phyloP scores from a whole-genome alignment of 2,113 vertebrate genomes.

The Percina caprodes region DNA sequence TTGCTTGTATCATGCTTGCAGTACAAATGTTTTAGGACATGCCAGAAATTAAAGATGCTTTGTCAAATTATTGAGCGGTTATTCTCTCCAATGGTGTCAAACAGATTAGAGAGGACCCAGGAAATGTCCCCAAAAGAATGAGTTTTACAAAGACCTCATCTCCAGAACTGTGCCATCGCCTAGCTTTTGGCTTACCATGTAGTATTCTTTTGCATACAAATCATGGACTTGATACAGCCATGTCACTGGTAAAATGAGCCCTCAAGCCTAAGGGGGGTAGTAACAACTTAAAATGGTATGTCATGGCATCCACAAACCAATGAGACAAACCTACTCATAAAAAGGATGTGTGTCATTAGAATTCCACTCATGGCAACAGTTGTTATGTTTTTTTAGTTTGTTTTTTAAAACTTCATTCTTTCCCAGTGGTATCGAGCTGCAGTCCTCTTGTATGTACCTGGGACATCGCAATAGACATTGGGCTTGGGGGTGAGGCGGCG shows the following conservation, averaged over 20 bases:
- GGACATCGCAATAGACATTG: constrained; percentile 13
- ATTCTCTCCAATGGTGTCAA: constrained; percentile 1
- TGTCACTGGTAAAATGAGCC: constrained; percentile 29
- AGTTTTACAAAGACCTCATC: not conserved
- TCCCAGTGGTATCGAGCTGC: constrained; percentile 25
- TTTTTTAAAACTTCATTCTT: constrained; percentile 27
- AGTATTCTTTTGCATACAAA: constrained; percentile 14
- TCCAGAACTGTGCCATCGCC: not conserved
- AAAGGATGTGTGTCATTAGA: constrained; percentile 30
- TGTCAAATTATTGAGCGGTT: not conserved
- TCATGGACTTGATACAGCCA: constrained; percentile 15
- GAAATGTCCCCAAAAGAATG: not conserved
- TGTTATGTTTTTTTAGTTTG: constrained; percentile 36
- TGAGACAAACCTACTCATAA: constrained; percentile 39
- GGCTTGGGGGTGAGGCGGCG: constrained; percentile 18
- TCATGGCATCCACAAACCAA: constrained; percentile 21
- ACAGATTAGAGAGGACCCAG: constrained; percentile 3
- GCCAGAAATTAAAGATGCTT: not conserved
- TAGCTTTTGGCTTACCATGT: constrained; percentile 1
- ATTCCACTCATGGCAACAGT: constrained; percentile 53
- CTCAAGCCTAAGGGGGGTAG: not conserved
- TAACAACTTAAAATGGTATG: constrained; percentile 22
- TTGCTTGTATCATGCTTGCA: not conserved
- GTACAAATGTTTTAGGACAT: not conserved
- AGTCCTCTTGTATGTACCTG: constrained; percentile 18